A percentile compares a stretch with the other conserved stretches of the same genome.
Evolutionary conservation across 2,888 invertebrate genomes (phyloP).

Genomic region (Diarsia mendica): DNA sequence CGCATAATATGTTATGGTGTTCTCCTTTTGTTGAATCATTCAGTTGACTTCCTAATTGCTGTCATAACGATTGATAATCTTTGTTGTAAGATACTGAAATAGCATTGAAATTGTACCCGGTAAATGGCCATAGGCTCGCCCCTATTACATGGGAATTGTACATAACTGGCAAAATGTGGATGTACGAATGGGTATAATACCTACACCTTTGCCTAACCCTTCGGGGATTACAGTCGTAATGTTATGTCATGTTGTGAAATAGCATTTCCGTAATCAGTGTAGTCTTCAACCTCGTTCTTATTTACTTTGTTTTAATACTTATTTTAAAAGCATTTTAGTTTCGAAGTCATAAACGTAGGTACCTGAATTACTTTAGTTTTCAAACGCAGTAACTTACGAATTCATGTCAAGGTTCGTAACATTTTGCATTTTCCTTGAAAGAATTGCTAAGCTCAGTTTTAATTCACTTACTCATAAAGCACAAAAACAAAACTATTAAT

Average conservation of each 20-base stretch:
- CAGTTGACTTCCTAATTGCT: neutral
- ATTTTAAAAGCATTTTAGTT: neutral
- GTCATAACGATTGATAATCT: neutral
- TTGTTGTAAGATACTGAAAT: neutral
- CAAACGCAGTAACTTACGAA: constrained; percentile 6
- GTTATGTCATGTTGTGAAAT: too few relatives aligned
- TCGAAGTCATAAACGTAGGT: neutral
- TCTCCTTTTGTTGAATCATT: constrained; percentile 2
- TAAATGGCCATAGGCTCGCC: too few relatives aligned
- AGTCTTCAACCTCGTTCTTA: neutral
- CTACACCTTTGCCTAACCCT: too few relatives aligned
- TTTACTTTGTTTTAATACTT: neutral
- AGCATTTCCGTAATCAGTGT: neutral
- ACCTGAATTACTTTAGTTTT: neutral
- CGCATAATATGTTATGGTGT: constrained; percentile 33
- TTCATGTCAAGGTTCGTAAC: constrained; percentile 34
- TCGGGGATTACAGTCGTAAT: too few relatives aligned
- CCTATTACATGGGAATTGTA: too few relatives aligned
- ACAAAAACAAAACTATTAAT: constrained; percentile 49
- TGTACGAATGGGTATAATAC: too few relatives aligned
- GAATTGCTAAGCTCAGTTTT: constrained; percentile 17
- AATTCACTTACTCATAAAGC: constrained; percentile 42
- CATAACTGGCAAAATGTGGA: too few relatives aligned
- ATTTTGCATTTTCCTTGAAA: constrained; percentile 41
- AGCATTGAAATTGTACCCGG: neutral